A percentile compares a stretch with the other conserved stretches of the same genome.
Conservation (phyloP, 2,888 invertebrate species). For the Drosophila colorata region DNA sequence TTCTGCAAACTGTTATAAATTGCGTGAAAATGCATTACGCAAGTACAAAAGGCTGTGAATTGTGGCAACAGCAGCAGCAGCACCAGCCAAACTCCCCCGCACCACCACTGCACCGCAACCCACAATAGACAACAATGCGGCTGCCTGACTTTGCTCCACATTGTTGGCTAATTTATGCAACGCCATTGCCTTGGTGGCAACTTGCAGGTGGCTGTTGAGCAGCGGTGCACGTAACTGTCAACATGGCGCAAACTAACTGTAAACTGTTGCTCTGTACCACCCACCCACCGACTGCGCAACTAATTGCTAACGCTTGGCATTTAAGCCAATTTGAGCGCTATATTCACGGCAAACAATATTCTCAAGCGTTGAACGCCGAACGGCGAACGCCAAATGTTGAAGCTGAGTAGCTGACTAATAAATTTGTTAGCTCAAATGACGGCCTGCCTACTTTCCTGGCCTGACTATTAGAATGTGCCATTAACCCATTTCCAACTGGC, state of each 20-base stretch:
- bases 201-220: conserved; percentile 53
- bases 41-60: conserved; percentile 78
- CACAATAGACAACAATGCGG: conserved; percentile 46
- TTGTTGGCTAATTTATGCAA: conserved; percentile 77
- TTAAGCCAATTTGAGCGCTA: conserved; percentile 72
- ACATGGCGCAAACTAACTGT: conserved; percentile 76
- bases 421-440: conserved; percentile 70
- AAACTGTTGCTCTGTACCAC: conserved; percentile 63
- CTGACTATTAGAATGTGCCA: conserved; percentile 74
- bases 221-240: conserved; percentile 77
- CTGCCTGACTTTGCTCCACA: conserved; percentile 61
- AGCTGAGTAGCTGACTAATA: conserved; percentile 62
- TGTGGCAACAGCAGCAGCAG: conserved; percentile 58
- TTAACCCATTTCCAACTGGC: conserved; percentile 71
- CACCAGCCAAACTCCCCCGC: not conserved
- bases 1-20: conserved; percentile 74
- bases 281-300: conserved; percentile 68
- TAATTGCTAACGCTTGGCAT: conserved; percentile 75
- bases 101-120: not conserved
- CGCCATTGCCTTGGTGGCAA: conserved; percentile 38
- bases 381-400: conserved; percentile 5
- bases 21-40: conserved; percentile 79
- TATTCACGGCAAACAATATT: conserved; percentile 46
- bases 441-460: conserved; percentile 61
- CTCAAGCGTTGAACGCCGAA: conserved; percentile 6